These are phyloP conservation scores for Synergus gifuensis DNA, from an alignment of 2,888 invertebrate genomes.

Conservation along the genomic window DNA sequence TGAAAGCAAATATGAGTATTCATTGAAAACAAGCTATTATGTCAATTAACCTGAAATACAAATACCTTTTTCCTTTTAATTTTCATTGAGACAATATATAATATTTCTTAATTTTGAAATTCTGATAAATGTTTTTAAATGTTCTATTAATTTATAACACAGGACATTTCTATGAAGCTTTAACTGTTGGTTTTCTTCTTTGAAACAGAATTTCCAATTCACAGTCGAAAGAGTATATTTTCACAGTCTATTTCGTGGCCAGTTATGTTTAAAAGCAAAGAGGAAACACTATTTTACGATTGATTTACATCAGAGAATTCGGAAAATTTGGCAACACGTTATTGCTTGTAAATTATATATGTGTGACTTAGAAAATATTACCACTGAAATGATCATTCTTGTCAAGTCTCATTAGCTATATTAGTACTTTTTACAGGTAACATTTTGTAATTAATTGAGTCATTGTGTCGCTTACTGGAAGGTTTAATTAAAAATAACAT, in stretches of 20 bases:
- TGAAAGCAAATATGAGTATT: conserved; percentile 22
- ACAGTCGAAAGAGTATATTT: conserved; percentile 18
- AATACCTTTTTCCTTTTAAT: not conserved
- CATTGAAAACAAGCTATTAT: conserved; percentile 14
- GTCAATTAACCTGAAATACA: not conserved
- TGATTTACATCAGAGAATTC: conserved; percentile 5
- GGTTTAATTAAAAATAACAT: conserved; percentile 12
- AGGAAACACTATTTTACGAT: conserved; percentile 17
- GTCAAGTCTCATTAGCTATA: not conserved
- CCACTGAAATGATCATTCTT: not conserved
- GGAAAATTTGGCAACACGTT: conserved; percentile 10
- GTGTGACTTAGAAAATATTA: not conserved
- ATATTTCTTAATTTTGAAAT: no score
- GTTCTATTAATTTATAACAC: not conserved
- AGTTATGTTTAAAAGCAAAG: not conserved
- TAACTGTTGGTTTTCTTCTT: not conserved
- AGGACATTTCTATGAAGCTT: not conserved
- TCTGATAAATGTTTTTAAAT: not conserved
- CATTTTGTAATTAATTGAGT: not conserved
- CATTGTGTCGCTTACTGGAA: not conserved
- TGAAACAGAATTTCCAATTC: conserved; percentile 3
- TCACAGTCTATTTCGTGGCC: conserved; percentile 14
- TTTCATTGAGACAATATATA: no score
- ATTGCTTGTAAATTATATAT: not conserved
- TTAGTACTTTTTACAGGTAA: not conserved